A percentile compares a stretch with the other conserved stretches of the same genome.
Conservation (phyloP, 2,888 invertebrate species). For the Apodemia mormo region DNA sequence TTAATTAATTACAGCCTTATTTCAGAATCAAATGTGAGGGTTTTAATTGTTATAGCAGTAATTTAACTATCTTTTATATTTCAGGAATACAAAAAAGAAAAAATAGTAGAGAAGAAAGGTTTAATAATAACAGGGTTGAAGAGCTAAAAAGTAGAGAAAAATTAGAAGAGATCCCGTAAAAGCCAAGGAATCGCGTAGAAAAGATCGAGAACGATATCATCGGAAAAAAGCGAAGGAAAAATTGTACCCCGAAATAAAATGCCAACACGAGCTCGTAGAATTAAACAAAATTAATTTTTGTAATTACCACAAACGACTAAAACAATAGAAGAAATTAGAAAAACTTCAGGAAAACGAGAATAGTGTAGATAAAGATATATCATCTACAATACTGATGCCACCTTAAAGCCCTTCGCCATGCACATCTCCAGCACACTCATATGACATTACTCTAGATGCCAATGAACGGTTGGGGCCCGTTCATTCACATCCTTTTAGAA, state of each 20-base stretch:
- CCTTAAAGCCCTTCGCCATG: not conserved
- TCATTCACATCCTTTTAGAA: not conserved
- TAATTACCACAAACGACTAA: not conserved
- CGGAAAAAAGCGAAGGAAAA: no score
- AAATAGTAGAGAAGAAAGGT: no score
- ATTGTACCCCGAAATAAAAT: not conserved
- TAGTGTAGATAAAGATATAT: not conserved
- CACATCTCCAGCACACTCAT: not conserved
- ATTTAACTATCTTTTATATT: no score
- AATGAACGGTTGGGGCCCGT: not conserved
- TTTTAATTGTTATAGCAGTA: no score
- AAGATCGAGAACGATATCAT: constrained; percentile 2
- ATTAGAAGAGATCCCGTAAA: not conserved
- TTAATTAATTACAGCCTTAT: no score
- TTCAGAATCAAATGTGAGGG: no score
- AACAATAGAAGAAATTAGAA: no score
- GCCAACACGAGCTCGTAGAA: not conserved
- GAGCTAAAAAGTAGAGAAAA: not conserved
- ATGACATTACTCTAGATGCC: not conserved
- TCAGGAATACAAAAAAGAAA: no score
- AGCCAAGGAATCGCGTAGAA: no score
- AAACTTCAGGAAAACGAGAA: not conserved
- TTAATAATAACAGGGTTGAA: no score
- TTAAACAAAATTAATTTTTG: not conserved
- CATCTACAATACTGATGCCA: not conserved